Evolutionary conservation across 1,140 invertebrate genomes (phyloP), one percentile per base, ranked within the genome.

Genomic region (Asbolus verrucosus): DNA sequence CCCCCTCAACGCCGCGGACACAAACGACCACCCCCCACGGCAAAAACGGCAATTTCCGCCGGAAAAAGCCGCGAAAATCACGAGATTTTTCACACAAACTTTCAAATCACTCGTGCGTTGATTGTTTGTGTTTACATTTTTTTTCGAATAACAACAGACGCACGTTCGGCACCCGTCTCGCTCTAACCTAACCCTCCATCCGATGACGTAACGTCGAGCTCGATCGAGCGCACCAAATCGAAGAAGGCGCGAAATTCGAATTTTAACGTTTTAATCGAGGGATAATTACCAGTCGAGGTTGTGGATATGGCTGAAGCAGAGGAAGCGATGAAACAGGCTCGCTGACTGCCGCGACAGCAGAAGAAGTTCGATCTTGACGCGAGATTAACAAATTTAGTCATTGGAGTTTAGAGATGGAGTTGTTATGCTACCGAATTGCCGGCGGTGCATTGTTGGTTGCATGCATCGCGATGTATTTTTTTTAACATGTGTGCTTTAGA

Each of bases 81-180:
- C 46, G 21, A n/a, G n/a, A 54, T 27, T 54, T 54, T 54, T 50
- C 13, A 50, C 43, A 21, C 43, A 18, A 36, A 50, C 43, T 50
- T 54, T 54, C 46, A 54, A 54, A 54, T 54, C 46, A 14, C 9
- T 27, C 8, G 21, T 54, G 46, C n/a, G 21, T 54, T 54, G 46
- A 54, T 54, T 14, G 46, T 54, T 54, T 54, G 46, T 54, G 46
- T 54, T 54, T 54, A 54, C 46, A 54, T 54, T 54, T 54, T 54
- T 27, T 4, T 27, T 27, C 24, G 24, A 27, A 3, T 27, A 8
- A 27, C 3, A 4, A 4, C 3, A 3, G 24, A 3, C 24, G 3
- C 24, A 8, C 24, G 24, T 3, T 8, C 24, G 24, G 8, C 24
- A 8, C 8, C 24, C 24, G 3, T 27, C 24, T 27, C 24, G 24